Evolutionary conservation across 2,888 invertebrate species (phyloP).

Genomic region (Osmoderma eremita): DNA sequence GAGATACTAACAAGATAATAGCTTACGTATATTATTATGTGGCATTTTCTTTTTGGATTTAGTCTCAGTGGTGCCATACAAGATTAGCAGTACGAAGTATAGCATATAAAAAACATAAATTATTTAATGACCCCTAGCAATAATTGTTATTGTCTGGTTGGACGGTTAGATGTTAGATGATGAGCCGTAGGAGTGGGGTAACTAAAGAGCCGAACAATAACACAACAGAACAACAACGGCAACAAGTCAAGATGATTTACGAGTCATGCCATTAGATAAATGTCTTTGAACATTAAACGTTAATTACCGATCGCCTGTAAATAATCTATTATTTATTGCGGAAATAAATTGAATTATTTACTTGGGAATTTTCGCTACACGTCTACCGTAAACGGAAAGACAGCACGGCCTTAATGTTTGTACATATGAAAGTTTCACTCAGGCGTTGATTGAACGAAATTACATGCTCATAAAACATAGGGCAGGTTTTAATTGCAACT

Average conservation of each 20-base stretch:
- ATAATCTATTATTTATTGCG: conserved; percentile 36
- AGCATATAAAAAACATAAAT: conserved; percentile 19
- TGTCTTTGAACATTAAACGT: conserved; percentile 32
- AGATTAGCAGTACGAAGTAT: background rate
- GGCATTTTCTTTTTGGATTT: too few species aligned
- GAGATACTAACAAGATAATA: too few species aligned
- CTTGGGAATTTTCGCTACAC: conserved; percentile 6
- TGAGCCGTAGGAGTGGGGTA: background rate
- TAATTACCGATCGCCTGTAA: conserved; percentile 31
- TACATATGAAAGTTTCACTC: background rate
- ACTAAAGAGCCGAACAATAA: conserved; percentile 6
- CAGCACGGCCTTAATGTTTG: background rate
- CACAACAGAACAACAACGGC: conserved; percentile 10
- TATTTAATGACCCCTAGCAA: conserved; percentile 23
- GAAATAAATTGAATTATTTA: conserved; percentile 33
- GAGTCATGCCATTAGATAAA: conserved; percentile 32
- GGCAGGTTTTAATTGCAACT: conserved; percentile 4
- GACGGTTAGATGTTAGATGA: background rate
- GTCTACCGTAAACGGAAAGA: conserved; percentile 1
- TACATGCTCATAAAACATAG: background rate
- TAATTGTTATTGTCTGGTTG: conserved; percentile 13
- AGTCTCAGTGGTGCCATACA: background rate
- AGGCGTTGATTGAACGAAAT: background rate
- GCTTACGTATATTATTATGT: too few species aligned
- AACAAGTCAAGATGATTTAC: conserved; percentile 30